These are phyloP conservation scores for Lithobates pipiens DNA, from an alignment of 2,797 vertebrate genomes.

Conservation along the genomic window DNA sequence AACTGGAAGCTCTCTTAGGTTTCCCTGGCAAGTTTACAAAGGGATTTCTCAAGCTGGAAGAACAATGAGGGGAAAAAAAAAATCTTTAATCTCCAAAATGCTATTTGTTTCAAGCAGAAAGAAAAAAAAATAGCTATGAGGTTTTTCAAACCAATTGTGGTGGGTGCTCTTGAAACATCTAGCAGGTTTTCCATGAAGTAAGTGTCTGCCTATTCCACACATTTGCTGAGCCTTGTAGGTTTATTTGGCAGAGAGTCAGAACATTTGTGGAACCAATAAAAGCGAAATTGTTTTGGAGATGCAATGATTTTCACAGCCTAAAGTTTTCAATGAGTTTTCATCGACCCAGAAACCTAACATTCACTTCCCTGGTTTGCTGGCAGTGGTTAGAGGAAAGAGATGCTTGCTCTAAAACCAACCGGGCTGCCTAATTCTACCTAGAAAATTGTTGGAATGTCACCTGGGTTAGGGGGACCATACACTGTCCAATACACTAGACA, in stretches of 20 bases:
- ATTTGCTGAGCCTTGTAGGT: constrained; percentile 49
- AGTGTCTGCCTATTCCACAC: constrained; percentile 70
- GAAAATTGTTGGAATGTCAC: neutral
- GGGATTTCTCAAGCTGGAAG: constrained; percentile 63
- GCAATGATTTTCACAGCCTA: constrained; percentile 66
- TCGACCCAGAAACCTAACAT: constrained; percentile 49
- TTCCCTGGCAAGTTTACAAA: constrained; percentile 60
- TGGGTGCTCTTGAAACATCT: constrained; percentile 64
- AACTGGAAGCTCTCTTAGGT: constrained; percentile 63
- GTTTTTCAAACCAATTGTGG: constrained; percentile 25
- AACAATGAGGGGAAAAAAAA: constrained; percentile 58
- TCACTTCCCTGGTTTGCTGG: constrained; percentile 20
- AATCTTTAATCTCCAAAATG: neutral
- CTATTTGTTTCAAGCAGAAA: constrained; percentile 19
- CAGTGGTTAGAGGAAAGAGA: neutral
- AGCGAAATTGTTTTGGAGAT: constrained; percentile 6
- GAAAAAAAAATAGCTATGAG: constrained; percentile 8
- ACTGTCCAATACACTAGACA: neutral
- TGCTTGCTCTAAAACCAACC: neutral
- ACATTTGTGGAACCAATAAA: constrained; percentile 62
- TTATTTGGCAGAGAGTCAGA: constrained; percentile 50
- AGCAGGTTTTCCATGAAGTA: constrained; percentile 73
- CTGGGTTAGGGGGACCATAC: neutral
- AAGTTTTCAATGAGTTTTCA: constrained; percentile 52
- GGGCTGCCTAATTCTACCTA: no score